Percentiles rank a stretch among this genome's conserved stretches.
phyloP scores from a whole-genome alignment of 30 jellyfish, hydroid and myxozoan species.

The Chironex yamaguchii region DNA sequence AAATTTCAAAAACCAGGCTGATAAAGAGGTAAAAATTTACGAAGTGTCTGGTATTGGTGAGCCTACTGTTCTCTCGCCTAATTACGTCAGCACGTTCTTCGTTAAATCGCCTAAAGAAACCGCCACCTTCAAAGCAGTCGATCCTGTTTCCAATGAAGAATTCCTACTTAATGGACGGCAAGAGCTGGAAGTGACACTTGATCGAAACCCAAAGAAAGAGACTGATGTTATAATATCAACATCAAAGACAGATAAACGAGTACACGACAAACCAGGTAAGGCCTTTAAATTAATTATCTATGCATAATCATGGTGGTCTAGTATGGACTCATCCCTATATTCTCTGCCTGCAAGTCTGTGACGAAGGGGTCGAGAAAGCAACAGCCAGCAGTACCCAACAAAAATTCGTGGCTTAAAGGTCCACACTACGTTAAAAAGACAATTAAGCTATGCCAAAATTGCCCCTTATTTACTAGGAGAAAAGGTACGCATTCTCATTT shows the following conservation, averaged over 20 bases:
- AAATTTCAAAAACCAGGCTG: conserved; percentile 88
- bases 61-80: conserved; percentile 94
- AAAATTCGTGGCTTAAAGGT: too few relatives aligned
- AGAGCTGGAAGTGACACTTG: conserved; percentile 68
- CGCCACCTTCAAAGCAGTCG: conserved; percentile 88
- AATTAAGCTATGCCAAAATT: too few relatives aligned
- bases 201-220: conserved; percentile 78
- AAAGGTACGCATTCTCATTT: too few relatives aligned
- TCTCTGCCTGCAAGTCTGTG: too few relatives aligned
- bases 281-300: background rate
- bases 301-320: too few relatives aligned
- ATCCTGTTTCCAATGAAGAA: conserved; percentile 79
- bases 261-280: conserved; percentile 72
- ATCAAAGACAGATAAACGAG: conserved; percentile 45
- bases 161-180: conserved; percentile 84
- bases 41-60: conserved; percentile 98
- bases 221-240: conserved; percentile 87
- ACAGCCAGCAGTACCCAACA: too few relatives aligned
- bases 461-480: too few relatives aligned
- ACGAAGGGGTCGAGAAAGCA: too few relatives aligned
- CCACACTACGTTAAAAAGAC: too few relatives aligned
- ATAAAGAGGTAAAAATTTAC: conserved; percentile 83
- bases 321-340: too few relatives aligned
- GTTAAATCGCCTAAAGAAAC: conserved; percentile 89
- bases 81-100: conserved; percentile 95